Base-by-base conservation (phyloP, 2,888 invertebrate species). In the Spodoptera littoralis region DNA sequence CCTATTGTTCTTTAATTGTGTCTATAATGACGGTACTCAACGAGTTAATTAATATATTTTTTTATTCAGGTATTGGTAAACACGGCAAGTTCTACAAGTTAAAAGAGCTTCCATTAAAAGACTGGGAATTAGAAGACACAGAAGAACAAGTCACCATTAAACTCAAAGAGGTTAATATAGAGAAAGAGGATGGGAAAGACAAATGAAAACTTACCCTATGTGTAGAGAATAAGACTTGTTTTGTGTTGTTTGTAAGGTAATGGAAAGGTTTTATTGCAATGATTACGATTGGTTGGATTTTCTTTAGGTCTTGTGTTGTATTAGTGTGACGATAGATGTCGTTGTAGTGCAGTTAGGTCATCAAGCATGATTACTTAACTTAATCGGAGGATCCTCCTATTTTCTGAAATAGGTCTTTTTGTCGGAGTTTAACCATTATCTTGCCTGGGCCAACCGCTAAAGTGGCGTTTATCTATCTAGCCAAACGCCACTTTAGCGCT, bases 51-150 rank as follows among this genome's bases (percentile, higher is more conserved):
- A 9, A 36, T 36, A 30, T 6, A 1, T 4, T 47, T 22, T 43
- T 55, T 57, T 56, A 77, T 75, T 0, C 79, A 95, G 95, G 95
- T 58, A 88, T 96, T 52, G 97, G 97, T 1, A 95, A 95, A 77
- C 96, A 97, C 82, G 97, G 97, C 3, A 96, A 96, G 76, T 96
- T 96, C 80, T 92, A 95, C 82, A 92, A 96, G 79, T 83, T 96
- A 46, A 95, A 92, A 1, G 95, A 96, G 68, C 94, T 95, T 52
- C 95, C 96, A 0, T 90, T 96, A 62, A 95, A 96, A 60, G 96
- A 96, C 52, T 97, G 97, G 97, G 97, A 97, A 81, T 79, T 95
- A 0, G 95, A 95, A 66, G 93, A 95, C 24, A 82, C 85, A 0
- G 54, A 80, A 0, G 85, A 92, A 66, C 89, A 93, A 57, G 79